Conservation (phyloP, 2,113 vertebrate species). For the Austrofundulus limnaeus region DNA sequence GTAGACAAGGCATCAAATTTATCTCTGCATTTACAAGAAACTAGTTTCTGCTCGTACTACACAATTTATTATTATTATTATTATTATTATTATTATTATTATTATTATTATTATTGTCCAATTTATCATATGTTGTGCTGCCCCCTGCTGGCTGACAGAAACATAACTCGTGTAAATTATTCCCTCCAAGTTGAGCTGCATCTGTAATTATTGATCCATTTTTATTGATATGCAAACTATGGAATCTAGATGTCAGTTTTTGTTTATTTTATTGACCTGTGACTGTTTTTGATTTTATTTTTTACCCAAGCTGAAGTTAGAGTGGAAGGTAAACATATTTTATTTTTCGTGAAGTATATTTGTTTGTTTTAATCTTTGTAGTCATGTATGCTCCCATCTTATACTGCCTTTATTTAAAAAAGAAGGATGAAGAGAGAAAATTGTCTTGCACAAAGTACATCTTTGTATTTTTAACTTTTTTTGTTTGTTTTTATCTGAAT, state of each 20-base stretch:
- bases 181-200: neutral
- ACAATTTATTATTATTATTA: too few species aligned
- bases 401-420: neutral
- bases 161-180: neutral
- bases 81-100: too few species aligned
- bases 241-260: neutral
- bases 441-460: constrained; percentile 18
- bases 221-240: neutral
- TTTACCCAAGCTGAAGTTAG: neutral
- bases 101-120: too few species aligned
- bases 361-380: too few species aligned
- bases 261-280: neutral
- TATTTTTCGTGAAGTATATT: too few species aligned
- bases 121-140: constrained; percentile 41
- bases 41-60: too few species aligned
- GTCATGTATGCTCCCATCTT: too few species aligned
- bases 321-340: constrained; percentile 4
- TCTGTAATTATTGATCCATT: neutral
- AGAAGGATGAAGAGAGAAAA: neutral
- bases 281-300: neutral
- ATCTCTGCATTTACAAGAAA: too few species aligned
- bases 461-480: constrained; percentile 10
- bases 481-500: constrained; percentile 1
- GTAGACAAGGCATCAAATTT: neutral
- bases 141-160: constrained; percentile 53